Evolutionary conservation across 2,113 vertebrate species (phyloP).

Genomic region (Entomyzon cyanotis): DNA sequence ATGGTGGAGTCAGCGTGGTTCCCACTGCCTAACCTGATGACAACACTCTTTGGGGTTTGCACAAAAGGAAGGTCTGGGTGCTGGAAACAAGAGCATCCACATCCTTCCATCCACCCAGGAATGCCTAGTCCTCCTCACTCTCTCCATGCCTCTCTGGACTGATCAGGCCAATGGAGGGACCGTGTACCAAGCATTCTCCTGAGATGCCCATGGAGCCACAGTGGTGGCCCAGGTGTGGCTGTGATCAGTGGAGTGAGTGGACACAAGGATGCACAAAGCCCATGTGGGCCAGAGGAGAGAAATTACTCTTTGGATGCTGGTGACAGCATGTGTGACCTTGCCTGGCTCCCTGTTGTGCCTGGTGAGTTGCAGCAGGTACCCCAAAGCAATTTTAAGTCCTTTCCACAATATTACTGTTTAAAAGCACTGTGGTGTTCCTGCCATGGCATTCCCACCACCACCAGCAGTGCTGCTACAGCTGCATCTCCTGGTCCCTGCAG

Average conservation of each 20-base stretch:
- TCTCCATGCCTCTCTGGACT: accelerated
- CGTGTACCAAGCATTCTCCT: accelerated
- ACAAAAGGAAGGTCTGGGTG: neutral
- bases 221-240: neutral
- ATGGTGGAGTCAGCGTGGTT: accelerated
- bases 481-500: accelerated
- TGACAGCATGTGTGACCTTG: accelerated
- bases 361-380: neutral
- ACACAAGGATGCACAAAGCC: neutral
- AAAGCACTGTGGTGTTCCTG: neutral
- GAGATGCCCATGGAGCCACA: accelerated
- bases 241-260: neutral
- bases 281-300: accelerated
- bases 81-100: accelerated
- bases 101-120: accelerated
- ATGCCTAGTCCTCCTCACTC: neutral
- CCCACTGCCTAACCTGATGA: neutral
- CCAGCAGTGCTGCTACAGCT: neutral
- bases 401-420: neutral
- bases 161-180: accelerated
- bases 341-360: accelerated
- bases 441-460: accelerated
- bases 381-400: neutral
- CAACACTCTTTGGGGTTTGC: neutral
- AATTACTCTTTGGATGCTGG: neutral